Percentiles rank a stretch among this genome's conserved stretches.
phyloP scores from a whole-genome alignment of 2,113 vertebrate genomes.

The Cygnus buccinator region DNA sequence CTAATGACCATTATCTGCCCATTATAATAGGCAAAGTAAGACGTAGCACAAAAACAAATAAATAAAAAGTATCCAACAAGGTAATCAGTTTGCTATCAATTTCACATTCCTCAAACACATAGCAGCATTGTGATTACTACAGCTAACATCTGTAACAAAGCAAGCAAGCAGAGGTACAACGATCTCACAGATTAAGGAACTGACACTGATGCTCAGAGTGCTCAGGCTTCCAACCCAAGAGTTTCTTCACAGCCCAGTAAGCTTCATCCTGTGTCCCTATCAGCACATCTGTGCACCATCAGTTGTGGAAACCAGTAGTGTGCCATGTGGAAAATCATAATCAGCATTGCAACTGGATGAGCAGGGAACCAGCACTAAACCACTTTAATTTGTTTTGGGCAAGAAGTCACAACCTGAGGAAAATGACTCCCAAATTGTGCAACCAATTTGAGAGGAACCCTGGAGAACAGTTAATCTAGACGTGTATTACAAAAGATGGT shows the following conservation, averaged over 20 bases:
- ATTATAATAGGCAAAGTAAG: background rate
- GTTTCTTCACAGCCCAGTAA: background rate
- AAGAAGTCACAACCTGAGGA: background rate
- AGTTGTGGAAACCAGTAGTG: background rate
- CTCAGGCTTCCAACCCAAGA: background rate
- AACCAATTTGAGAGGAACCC: background rate
- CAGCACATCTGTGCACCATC: background rate
- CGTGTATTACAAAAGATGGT: background rate
- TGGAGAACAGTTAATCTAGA: background rate
- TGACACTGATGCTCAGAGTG: background rate
- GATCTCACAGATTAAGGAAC: background rate
- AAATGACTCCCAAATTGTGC: background rate
- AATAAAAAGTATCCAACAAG: background rate
- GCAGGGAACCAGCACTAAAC: background rate
- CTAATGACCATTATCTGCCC: background rate
- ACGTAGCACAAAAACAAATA: background rate
- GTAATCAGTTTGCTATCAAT: background rate
- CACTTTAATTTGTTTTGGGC: background rate
- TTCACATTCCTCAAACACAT: background rate
- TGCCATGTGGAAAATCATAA: background rate
- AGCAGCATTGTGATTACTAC: background rate
- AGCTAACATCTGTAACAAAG: background rate
- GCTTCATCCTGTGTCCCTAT: background rate
- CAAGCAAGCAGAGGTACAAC: background rate
- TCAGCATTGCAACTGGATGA: background rate